Evolutionary conservation across 2,113 vertebrate genomes (phyloP).

Genomic region (Ptilonorhynchus violaceus): DNA sequence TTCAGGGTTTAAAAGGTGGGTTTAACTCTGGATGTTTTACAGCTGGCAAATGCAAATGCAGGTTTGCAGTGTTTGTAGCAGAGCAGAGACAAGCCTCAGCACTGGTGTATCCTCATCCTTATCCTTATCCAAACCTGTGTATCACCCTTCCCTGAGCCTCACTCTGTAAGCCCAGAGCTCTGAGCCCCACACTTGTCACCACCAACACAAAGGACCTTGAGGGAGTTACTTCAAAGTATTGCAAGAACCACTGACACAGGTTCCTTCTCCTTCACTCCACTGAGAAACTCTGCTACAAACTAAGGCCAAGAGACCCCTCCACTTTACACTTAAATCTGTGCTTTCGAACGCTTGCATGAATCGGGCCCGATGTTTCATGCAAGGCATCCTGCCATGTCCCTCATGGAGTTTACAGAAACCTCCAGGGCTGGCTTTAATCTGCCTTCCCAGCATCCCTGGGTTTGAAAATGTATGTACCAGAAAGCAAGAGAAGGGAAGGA

Average conservation of each 20-base stretch:
- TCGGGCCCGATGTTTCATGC: neutral
- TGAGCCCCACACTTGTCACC: neutral
- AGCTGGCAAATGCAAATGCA: neutral
- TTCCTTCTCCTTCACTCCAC: neutral
- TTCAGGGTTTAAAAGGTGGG: neutral
- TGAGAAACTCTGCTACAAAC: neutral
- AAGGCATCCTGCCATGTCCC: slow-evolving; percentile 20
- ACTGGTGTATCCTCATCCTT: neutral
- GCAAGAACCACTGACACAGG: neutral
- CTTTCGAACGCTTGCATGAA: neutral
- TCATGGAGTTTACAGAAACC: neutral
- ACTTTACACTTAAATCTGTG: neutral
- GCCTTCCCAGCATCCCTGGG: neutral
- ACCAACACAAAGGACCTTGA: neutral
- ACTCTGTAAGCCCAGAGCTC: neutral
- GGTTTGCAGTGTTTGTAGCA: neutral
- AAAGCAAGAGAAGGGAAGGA: neutral
- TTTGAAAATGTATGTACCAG: neutral
- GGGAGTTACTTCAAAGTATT: neutral
- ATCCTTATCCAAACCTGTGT: neutral
- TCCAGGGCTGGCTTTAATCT: slow-evolving; percentile 45
- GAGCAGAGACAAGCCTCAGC: neutral
- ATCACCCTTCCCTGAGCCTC: neutral
- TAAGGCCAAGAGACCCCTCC: neutral
- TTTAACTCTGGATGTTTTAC: neutral